Conservation (phyloP, 2,888 invertebrate genomes). For the Trachelus stipa region DNA sequence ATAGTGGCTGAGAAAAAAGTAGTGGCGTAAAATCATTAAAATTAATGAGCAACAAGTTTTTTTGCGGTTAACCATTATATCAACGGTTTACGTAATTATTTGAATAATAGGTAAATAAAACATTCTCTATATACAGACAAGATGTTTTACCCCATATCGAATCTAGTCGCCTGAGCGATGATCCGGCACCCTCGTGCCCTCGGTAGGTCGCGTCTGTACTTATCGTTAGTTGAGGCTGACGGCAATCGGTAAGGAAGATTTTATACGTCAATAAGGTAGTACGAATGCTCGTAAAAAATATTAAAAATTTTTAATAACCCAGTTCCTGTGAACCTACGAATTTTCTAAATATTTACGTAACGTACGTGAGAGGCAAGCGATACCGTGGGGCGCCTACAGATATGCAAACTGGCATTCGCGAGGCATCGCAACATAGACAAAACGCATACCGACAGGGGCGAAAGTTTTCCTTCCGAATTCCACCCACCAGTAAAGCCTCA, state of each 20-base stretch:
- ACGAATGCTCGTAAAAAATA: background rate
- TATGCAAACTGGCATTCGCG: background rate
- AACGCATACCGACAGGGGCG: background rate
- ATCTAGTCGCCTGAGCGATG: background rate
- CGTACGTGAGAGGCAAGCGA: no score
- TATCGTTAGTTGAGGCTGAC: background rate
- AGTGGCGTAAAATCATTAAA: background rate
- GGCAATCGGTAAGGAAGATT: background rate
- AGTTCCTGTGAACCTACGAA: background rate
- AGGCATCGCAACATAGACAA: background rate
- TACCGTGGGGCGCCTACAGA: background rate
- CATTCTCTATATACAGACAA: background rate
- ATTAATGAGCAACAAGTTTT: background rate
- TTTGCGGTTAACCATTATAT: no score
- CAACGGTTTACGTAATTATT: background rate
- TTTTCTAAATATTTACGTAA: no score
- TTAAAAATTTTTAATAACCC: background rate
- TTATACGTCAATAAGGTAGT: background rate
- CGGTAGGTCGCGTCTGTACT: background rate
- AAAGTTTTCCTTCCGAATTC: background rate
- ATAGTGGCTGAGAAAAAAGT: background rate
- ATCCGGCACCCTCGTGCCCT: background rate
- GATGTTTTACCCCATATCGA: background rate
- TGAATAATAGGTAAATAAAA: background rate
- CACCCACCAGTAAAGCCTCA: background rate